Evolutionary conservation across 2,797 vertebrate genomes (phyloP).

Genomic region (Gephyroberyx darwinii): DNA sequence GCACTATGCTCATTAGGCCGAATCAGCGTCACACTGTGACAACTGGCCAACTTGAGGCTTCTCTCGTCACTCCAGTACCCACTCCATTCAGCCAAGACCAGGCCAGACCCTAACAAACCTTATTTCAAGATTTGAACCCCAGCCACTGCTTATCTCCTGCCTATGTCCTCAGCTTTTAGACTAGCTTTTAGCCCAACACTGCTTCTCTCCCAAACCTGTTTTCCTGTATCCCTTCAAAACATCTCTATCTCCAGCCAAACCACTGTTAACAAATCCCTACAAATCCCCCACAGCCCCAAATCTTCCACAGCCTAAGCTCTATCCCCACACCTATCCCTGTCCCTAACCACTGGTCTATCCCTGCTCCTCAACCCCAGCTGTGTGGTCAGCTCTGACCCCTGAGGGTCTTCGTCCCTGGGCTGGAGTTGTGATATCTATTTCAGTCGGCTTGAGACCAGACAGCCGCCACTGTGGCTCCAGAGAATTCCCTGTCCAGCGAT

Average conservation of each 20-base stretch:
- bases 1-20: slow-evolving; percentile 82
- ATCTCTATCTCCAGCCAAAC: not conserved
- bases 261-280: not conserved
- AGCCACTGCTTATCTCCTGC: slow-evolving; percentile 33
- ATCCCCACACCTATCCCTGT: slow-evolving; percentile 1
- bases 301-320: not conserved
- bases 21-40: slow-evolving; percentile 86
- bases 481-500: slow-evolving; percentile 74
- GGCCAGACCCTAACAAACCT: slow-evolving; percentile 57
- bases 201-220: not conserved
- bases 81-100: slow-evolving; percentile 64
- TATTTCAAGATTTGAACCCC: slow-evolving; percentile 44
- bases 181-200: not conserved
- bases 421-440: slow-evolving; percentile 85
- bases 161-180: slow-evolving; percentile 6
- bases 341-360: slow-evolving; percentile 48
- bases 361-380: slow-evolving; percentile 67
- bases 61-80: slow-evolving; percentile 71
- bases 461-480: slow-evolving; percentile 70
- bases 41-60: slow-evolving; percentile 82
- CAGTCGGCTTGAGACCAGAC: slow-evolving; percentile 78
- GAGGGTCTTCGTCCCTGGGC: slow-evolving; percentile 65
- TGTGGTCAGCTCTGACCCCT: slow-evolving; percentile 63
- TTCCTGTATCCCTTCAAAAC: not conserved
- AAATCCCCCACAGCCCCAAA: not conserved